Percentiles rank a stretch among this genome's conserved stretches.
Evolutionary conservation across 2,113 vertebrate genomes (phyloP).

Genomic region (Oceanodroma tethys): DNA sequence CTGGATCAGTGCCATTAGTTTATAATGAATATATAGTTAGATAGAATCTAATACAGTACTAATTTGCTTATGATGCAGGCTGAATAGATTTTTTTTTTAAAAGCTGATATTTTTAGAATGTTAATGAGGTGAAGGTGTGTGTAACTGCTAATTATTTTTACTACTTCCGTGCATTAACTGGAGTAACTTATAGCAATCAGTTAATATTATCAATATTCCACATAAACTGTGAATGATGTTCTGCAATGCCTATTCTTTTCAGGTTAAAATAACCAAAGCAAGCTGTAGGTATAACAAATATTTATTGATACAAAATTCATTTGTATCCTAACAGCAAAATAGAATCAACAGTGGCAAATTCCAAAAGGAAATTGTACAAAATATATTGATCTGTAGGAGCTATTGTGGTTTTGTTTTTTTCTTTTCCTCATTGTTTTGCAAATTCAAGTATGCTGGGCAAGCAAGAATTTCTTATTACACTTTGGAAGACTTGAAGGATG

Average conservation of each 20-base stretch:
- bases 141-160: not conserved
- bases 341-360: not conserved
- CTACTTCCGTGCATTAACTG: not conserved
- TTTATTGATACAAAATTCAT: not conserved
- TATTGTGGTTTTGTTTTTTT: not conserved
- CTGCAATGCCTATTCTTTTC: not conserved
- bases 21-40: slow-evolving; percentile 35
- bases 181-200: not conserved
- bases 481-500: not conserved
- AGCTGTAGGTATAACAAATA: not conserved
- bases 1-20: slow-evolving; percentile 50
- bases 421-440: not conserved
- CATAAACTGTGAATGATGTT: not conserved
- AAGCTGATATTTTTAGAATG: not conserved
- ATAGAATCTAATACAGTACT: slow-evolving; percentile 15
- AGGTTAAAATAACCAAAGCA: not conserved
- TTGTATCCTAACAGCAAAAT: not conserved
- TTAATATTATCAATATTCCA: not conserved
- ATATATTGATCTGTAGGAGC: not conserved
- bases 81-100: not conserved
- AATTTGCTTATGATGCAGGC: not conserved
- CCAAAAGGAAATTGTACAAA: not conserved
- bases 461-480: not conserved
- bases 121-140: not conserved
- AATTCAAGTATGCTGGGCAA: not conserved